Conservation (phyloP, 92 coral and sea anemone species). For the Chrysogorgia sp. region DNA sequence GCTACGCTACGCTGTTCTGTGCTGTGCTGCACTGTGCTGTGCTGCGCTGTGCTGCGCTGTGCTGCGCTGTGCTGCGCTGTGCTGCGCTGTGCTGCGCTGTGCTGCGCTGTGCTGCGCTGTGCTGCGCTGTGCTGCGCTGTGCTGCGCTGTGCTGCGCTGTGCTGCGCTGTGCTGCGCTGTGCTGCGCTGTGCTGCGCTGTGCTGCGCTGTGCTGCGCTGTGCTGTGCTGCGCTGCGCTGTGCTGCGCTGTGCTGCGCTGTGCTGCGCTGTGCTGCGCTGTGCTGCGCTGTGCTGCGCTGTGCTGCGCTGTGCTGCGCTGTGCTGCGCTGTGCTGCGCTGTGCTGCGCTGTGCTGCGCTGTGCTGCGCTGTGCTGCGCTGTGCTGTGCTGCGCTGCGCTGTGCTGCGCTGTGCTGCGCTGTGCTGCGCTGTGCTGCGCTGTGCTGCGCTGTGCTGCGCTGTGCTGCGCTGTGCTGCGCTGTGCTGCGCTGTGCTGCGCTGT, state of each 20-base stretch:
- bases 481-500: conserved; percentile 2
- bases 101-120: conserved; percentile 1
- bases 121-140: background rate
- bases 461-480: too few relatives aligned
- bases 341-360: too few relatives aligned
- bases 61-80: conserved; percentile 4
- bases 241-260: background rate
- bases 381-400: too few relatives aligned
- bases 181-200: background rate
- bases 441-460: too few relatives aligned
- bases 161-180: conserved; percentile 2
- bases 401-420: too few relatives aligned
- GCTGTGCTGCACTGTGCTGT: background rate
- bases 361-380: too few relatives aligned
- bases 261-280: background rate
- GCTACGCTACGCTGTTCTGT: background rate
- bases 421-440: too few relatives aligned
- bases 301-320: too few relatives aligned
- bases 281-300: background rate
- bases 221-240: conserved; percentile 4
- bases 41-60: background rate
- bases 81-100: background rate
- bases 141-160: background rate
- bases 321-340: too few relatives aligned
- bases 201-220: conserved; percentile 1